phyloP scores from a whole-genome alignment of 2,113 vertebrate species.

The Alosa alosa region DNA sequence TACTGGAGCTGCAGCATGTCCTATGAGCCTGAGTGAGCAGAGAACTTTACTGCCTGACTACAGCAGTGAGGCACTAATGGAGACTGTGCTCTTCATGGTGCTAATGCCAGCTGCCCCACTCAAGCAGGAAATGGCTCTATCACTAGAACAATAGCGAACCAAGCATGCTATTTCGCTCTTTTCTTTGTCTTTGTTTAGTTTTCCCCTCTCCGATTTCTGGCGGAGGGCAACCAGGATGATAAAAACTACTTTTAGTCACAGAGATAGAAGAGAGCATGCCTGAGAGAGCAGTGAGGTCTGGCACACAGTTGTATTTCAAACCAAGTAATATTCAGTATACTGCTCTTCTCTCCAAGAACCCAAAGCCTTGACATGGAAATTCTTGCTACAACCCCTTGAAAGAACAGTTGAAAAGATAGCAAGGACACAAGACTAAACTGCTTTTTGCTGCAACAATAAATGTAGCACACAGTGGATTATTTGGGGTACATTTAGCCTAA shows the following conservation, averaged over 20 bases:
- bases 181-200: constrained; percentile 36
- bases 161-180: constrained; percentile 39
- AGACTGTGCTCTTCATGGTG: constrained; percentile 22
- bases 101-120: constrained; percentile 22
- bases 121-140: constrained; percentile 48
- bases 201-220: constrained; percentile 6
- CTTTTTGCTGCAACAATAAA: background rate
- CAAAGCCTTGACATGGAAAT: background rate
- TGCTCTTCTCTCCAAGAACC: background rate
- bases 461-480: background rate
- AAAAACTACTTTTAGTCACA: background rate
- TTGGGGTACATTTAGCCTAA: background rate
- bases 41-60: constrained; percentile 8
- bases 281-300: background rate
- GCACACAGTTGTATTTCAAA: background rate
- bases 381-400: background rate
- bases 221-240: background rate
- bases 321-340: background rate
- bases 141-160: constrained; percentile 37
- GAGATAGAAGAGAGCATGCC: background rate
- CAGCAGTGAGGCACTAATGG: constrained; percentile 34
- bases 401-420: background rate
- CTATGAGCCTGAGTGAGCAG: background rate
- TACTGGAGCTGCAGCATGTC: constrained; percentile 2
- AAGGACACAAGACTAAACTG: background rate